phyloP scores from a whole-genome alignment of 1,140 invertebrate species.

The Macrobrachium rosenbergii region DNA sequence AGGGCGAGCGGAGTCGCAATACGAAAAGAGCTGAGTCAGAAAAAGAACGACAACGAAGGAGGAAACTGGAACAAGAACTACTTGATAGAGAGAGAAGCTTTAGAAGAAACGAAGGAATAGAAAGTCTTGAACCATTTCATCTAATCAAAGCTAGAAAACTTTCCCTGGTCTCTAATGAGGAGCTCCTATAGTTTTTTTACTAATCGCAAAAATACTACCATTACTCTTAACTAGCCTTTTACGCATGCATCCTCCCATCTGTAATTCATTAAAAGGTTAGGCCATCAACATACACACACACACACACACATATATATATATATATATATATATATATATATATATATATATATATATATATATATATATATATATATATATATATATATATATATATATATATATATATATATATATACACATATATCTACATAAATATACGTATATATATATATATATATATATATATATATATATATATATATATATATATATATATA shows the following conservation, averaged over 20 bases:
- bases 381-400: slow-evolving; percentile 23
- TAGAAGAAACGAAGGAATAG: too few species aligned
- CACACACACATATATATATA: neutral
- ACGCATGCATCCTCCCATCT: too few species aligned
- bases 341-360: neutral
- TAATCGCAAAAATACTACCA: too few species aligned
- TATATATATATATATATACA: slow-evolving; percentile 27
- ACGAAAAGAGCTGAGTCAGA: too few species aligned
- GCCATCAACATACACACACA: too few species aligned
- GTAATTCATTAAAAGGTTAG: too few species aligned
- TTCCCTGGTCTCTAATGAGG: too few species aligned
- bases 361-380: neutral
- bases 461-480: neutral
- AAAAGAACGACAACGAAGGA: neutral
- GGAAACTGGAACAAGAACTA: neutral
- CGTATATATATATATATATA: slow-evolving; percentile 18
- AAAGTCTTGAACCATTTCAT: too few species aligned
- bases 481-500: neutral
- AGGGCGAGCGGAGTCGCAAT: too few species aligned
- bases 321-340: slow-evolving; percentile 11
- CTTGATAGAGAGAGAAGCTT: neutral
- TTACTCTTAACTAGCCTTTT: too few species aligned
- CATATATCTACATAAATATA: slow-evolving; percentile 8
- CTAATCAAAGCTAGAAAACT: too few species aligned
- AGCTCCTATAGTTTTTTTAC: too few species aligned